Conservation (phyloP, 2,113 vertebrate genomes). For the Saccopteryx leptura region DNA sequence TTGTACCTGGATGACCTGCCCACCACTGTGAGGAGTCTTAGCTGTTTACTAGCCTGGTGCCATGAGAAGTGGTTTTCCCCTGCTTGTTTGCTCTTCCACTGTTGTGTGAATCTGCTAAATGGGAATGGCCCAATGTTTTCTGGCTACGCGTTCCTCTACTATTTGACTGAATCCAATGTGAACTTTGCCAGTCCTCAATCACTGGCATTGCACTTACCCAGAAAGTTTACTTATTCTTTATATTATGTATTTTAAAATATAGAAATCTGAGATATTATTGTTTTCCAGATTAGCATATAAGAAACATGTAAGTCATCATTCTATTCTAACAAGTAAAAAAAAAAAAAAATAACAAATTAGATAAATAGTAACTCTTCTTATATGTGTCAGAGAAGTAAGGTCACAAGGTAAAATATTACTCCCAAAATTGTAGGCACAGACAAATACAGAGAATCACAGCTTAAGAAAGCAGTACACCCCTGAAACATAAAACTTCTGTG, state of each 20-base stretch:
- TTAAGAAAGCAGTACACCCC: not conserved
- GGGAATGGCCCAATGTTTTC: no score
- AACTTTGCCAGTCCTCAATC: no score
- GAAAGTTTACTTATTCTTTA: not conserved
- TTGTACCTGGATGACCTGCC: no score
- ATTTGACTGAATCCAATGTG: no score
- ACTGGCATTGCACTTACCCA: not conserved
- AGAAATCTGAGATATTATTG: not conserved
- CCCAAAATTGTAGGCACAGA: not conserved
- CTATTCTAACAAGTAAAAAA: not conserved
- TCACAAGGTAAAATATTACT: not conserved
- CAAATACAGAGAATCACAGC: not conserved
- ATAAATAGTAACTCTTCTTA: not conserved
- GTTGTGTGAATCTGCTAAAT: no score
- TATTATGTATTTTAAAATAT: not conserved
- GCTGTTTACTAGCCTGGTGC: no score
- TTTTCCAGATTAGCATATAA: not conserved
- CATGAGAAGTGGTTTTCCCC: no score
- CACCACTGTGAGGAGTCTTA: no score
- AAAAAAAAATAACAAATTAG: not conserved
- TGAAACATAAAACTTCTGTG: not conserved
- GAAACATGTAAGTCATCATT: not conserved
- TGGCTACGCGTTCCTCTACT: no score
- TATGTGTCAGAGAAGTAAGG: not conserved
- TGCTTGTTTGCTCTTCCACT: no score